Base-by-base conservation (phyloP, 1,140 invertebrate species). In the Trichonephila clavipes region DNA sequence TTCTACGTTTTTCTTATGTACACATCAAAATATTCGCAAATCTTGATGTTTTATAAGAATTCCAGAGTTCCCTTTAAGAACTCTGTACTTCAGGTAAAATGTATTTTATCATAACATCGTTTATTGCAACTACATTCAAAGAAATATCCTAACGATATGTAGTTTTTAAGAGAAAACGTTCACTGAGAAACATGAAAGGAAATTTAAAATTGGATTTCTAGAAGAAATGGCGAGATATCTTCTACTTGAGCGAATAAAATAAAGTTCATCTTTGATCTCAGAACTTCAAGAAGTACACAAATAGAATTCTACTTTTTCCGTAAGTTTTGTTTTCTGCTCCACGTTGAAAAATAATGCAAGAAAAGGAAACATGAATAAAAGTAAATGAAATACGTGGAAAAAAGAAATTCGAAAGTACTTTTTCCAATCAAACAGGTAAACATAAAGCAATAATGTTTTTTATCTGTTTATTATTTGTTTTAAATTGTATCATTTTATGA, bases 191-290 rank as follows among this genome's bases (percentile, higher is more conserved):
- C n/a, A 69, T 69, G 66, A 69, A 69, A 69, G 66, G 10, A 69
- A 69, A 69, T 69, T 10, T 69, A 69, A 69, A 69, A 69, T 69
- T 69, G 66, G 66, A 69, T 69, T 69, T 69, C 51, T 69, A n/a
- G 12, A 24, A 12, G 66, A 69, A 69, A 12, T 69, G 66, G n/a
- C 24, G 66, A 40, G 2, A 12, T n/a, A 28, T 69, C 24, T 69
- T 69, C 66, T 69, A 24, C 66, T 4, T 14, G n/a, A 24, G 21
- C n/a, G 66, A 69, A 69, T 69, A 69, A 69, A 69, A 69, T 69
- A 69, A 24, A 69, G 66, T 10, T 69, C 51, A 10, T 51, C 51
- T 51, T 51, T 69, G n/a, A 69, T 69, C 10, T 69, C 28, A 24
- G n/a, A 4, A 14, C 24, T 69, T 14, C 10, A 24, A 51, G 51